Evolutionary conservation across 1,140 invertebrate species (phyloP), one percentile per base, ranked within the genome.

Genomic region (Orchestia grillus): DNA sequence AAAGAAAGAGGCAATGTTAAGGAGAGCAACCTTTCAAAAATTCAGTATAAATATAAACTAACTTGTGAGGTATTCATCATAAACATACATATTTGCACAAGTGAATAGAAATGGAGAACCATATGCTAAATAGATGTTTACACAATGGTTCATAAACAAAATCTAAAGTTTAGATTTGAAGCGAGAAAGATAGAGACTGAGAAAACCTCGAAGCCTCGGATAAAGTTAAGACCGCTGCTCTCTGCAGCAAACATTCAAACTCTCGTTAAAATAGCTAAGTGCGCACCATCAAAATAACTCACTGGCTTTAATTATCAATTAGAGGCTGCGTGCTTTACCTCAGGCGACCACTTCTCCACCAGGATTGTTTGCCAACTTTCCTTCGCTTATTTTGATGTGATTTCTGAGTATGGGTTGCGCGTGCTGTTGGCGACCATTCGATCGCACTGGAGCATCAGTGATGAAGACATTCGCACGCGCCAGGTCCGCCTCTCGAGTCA

Each of bases 181-280:
- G 36, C 62, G 62, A 77, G 62, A 36, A 77, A 77, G 62, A 77
- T 19, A 19, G 47, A 53, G 47, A 53, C 47, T 53, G 6, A 53
- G 47, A 53, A 19, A 53, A 53, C 19, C 47, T 53, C 19, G n/a
- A 53, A 53, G 47, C 19, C 62, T 36, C 11, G 62, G 62, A 42
- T 90, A 90, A 90, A 90, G 88, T 90, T 90, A 90, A 28, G 11
- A 44, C 43, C 42, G 36, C 41, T 36, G n/a, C 92, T 94, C 92
- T 77, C 92, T 47, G 43, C 92, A 45, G 92, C 44, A 42, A 91
- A 44, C 92, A 94, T 94, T 94, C 92, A 94, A 94, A 94, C 44
- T 94, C 92, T 94, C 92, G 92, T 94, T 94, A 94, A 94, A 94
- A 94, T 45, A 19, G 92, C 92, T 94, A 94, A 94, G 92, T 94